Base-by-base conservation (phyloP, 2,797 vertebrate species). In the Sebastes hubbsi region DNA sequence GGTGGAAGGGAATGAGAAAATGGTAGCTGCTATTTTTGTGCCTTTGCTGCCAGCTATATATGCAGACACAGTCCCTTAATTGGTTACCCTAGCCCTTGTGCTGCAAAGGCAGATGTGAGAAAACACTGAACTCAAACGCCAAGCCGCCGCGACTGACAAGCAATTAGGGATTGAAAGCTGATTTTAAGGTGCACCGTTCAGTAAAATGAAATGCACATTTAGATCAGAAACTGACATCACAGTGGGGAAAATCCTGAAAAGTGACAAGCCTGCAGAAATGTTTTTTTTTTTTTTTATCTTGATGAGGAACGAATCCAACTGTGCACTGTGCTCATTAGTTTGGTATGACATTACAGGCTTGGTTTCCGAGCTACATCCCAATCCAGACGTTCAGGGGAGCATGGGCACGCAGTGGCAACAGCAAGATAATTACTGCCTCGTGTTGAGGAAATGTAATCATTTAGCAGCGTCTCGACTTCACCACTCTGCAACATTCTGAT, bases 381-480 rank as follows among this genome's bases (percentile, higher is more conserved):
- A 11, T 62, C 66, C 46, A 67, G 75, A 78, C 71, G 68, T 27
- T 24, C 68, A 38, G 74, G 69, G 52, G 27, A 46, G 72, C 25
- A 20, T 34, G 25, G 36, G 27, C 65, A 64, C 24, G 14, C 62
- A 34, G 49, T 2, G 9, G 49, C 70, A 65, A 67, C 69, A 65
- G 65, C 38, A 52, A 78, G 83, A 55, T 87, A 88, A 92, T 92
- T 89, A 91, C 68, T 59, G 58, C 71, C 77, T 55, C 18, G 60
- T 78, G 78, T 60, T 76, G 68, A 76, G 81, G 83, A 85, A 86
- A 82, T 89, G 74, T 79, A 81, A 90, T 85, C 66, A 83, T 77
- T 78, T 75, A 58, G 75, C 83, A 88, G 68, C 80, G 70, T 85
- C 75, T 74, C 64, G 6, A 67, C 68, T 64, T 25, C 42, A 78